Conservation (phyloP, 2,113 vertebrate genomes). For the Condylura cristata region DNA sequence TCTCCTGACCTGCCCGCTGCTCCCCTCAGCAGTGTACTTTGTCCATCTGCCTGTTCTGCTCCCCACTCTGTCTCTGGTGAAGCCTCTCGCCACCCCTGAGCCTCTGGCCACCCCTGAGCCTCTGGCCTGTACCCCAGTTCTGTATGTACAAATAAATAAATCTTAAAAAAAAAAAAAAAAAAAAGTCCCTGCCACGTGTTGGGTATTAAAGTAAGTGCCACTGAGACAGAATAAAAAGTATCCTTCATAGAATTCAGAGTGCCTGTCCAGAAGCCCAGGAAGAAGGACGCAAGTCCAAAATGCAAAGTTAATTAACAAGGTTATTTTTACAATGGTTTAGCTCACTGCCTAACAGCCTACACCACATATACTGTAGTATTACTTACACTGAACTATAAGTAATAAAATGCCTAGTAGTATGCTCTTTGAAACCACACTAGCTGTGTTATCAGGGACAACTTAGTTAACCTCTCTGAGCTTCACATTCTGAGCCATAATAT, state of each 20-base stretch:
- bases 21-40: too few species aligned
- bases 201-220: not conserved
- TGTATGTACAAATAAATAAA: too few species aligned
- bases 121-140: too few species aligned
- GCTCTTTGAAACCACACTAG: not conserved
- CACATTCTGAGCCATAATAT: not conserved
- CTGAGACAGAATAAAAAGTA: constrained; percentile 7
- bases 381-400: too few species aligned
- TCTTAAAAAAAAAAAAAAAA: too few species aligned
- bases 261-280: not conserved
- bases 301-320: not conserved
- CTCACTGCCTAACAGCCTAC: too few species aligned
- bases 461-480: not conserved
- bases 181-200: not conserved
- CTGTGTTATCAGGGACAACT: not conserved
- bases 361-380: too few species aligned
- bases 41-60: too few species aligned
- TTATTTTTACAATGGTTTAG: not conserved
- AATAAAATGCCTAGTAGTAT: not conserved
- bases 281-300: not conserved
- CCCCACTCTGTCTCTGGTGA: too few species aligned
- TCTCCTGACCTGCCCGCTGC: too few species aligned
- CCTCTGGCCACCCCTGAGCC: too few species aligned
- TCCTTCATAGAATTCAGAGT: not conserved
- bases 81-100: too few species aligned